A percentile compares a stretch with the other conserved stretches of the same genome.
Evolutionary conservation across 2,113 vertebrate species (phyloP).

Genomic region (Grammomys dolichurus): DNA sequence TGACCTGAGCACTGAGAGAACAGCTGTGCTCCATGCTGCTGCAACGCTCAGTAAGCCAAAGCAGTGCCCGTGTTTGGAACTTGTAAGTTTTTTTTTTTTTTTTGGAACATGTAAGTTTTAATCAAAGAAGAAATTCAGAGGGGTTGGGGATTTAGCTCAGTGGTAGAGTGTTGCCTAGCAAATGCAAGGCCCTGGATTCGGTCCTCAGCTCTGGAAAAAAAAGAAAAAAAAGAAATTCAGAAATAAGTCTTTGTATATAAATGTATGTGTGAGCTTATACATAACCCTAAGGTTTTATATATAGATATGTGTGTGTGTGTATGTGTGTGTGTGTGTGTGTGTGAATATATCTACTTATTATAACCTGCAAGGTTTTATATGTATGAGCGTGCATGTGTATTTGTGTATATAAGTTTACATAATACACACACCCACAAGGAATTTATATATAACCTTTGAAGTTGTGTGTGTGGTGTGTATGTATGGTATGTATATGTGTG

Average conservation of each 20-base stretch:
- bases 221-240: neutral
- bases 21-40: neutral
- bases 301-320: neutral
- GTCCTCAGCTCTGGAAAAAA: no score
- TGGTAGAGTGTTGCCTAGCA: no score
- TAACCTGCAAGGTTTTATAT: neutral
- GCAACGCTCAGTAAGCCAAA: neutral
- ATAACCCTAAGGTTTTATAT: neutral
- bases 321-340: no score
- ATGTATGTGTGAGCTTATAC: neutral
- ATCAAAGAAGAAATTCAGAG: neutral
- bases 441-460: neutral
- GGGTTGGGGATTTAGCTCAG: no score
- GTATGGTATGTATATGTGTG: no score
- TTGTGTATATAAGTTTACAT: neutral
- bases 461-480: neutral
- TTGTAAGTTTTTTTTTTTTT: neutral
- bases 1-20: neutral
- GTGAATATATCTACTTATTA: neutral
- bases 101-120: neutral
- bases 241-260: no score
- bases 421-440: neutral
- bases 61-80: neutral
- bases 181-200: no score
- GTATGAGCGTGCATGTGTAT: neutral